phyloP scores from a whole-genome alignment of 2,113 vertebrate species.

The Pavo muticus region DNA sequence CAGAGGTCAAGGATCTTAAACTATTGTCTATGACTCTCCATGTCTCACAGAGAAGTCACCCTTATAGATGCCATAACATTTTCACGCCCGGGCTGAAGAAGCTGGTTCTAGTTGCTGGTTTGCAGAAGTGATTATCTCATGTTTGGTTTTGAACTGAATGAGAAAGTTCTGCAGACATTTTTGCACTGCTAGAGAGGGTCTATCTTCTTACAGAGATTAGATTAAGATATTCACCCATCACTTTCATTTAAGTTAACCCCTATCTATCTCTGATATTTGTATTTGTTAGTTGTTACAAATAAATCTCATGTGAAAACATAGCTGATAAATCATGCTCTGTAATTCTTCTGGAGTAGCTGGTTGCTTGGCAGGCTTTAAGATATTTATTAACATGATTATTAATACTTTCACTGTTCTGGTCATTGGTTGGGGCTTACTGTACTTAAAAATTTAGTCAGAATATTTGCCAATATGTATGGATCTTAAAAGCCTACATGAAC shows the following conservation, averaged over 20 bases:
- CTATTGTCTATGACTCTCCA: accelerated
- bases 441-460: not conserved
- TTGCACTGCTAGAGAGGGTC: not conserved
- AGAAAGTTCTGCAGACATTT: not conserved
- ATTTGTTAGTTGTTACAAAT: not conserved
- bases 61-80: not conserved
- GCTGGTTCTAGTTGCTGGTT: not conserved
- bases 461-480: not conserved
- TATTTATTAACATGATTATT: not conserved
- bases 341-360: not conserved
- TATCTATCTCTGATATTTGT: not conserved
- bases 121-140: not conserved
- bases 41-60: not conserved
- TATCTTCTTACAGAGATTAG: not conserved
- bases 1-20: not conserved
- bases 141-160: not conserved
- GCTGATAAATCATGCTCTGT: not conserved
- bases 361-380: not conserved
- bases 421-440: not conserved
- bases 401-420: not conserved
- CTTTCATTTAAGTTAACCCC: not conserved
- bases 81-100: not conserved
- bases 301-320: not conserved
- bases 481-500: not conserved
- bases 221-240: not conserved